Base-by-base conservation (phyloP, 2,888 invertebrate genomes). In the Ischnus inquisitorius region DNA sequence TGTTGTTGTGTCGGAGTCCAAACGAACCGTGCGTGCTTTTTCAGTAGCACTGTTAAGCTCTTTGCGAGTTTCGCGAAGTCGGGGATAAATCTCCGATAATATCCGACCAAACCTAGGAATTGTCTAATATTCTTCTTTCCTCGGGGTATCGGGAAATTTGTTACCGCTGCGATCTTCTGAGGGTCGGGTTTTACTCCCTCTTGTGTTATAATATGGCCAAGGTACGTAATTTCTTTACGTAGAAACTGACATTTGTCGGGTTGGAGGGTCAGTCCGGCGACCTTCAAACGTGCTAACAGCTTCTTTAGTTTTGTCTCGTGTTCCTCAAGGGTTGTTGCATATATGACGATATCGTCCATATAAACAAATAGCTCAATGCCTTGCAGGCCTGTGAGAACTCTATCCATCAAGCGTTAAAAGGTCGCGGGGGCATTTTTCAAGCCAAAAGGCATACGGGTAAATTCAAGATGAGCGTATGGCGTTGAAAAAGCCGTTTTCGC, bases 401-500 rank as follows among this genome's bases (percentile, higher is more conserved):
- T 54, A n/a, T 78, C 80, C 84, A 80, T 84, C n/a, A 81, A 64
- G 14, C 83, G 60, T 41, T 81, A 78, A 19, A 81, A 84, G 10
- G 76, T 80, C 1, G 80, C 77, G 4, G 80, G 77, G 2, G 80
- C 79, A 10, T 84, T 84, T 68, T 84, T 76, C 4, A 83, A 25
- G 10, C 83, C 79, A 34, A 83, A 83, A 4, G 79, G 83, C 83
- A 83, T 83, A 16, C 79, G n/a, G 8, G 12, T 25, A 57, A 68
- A 80, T 51, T 84, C 71, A 12, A 74, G 79, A 25, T 84, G 80
- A 8, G 67, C 77, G 10, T 64, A 19, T 4, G 62, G 64, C 0
- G 71, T 77, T 10, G 71, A 77, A 46, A 84, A 84, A 3, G 83
- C 77, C 0, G 83, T 76, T 19, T 69, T 65, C 5, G 14, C n/a